Percentiles rank a stretch among this genome's conserved stretches.
Evolutionary conservation across 2,113 vertebrate genomes (phyloP).

Genomic region (Bettongia penicillata): DNA sequence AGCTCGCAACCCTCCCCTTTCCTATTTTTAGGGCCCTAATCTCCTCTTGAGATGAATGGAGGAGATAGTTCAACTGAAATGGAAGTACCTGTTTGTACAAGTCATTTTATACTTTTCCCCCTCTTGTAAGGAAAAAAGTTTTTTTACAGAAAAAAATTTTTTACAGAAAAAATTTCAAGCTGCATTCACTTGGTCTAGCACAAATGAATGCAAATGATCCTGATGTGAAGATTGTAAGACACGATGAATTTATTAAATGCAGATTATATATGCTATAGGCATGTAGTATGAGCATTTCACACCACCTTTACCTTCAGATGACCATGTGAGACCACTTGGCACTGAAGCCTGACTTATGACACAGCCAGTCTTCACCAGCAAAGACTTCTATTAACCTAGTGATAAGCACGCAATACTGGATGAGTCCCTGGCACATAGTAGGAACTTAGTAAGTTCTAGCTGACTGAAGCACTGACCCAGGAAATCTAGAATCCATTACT

Average conservation of each 20-base stretch:
- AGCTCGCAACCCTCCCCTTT: not conserved
- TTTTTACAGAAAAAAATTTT: constrained; percentile 38
- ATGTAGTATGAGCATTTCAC: not conserved
- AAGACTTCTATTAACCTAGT: constrained; percentile 63
- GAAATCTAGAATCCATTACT: constrained; percentile 46
- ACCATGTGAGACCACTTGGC: constrained; percentile 40
- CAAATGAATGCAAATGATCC: constrained; percentile 76
- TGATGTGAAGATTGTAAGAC: constrained; percentile 24
- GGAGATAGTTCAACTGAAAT: constrained; percentile 31
- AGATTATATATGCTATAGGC: constrained; percentile 20
- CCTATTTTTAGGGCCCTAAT: not conserved
- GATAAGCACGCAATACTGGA: constrained; percentile 53
- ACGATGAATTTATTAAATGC: not conserved
- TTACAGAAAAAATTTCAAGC: constrained; percentile 75
- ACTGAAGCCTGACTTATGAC: constrained; percentile 58
- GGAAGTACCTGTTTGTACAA: constrained; percentile 30
- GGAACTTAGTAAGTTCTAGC: not conserved
- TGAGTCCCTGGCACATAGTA: not conserved
- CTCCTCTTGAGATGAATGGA: constrained; percentile 22
- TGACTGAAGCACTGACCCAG: constrained; percentile 49
- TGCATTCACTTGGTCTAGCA: constrained; percentile 60
- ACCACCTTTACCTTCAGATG: constrained; percentile 44
- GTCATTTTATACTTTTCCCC: constrained; percentile 34
- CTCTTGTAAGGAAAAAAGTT: constrained; percentile 69
- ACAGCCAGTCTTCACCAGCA: constrained; percentile 57